These are phyloP conservation scores for Chironomus striatipennis DNA, from an alignment of 1,140 invertebrate genomes.

Conservation along the genomic window DNA sequence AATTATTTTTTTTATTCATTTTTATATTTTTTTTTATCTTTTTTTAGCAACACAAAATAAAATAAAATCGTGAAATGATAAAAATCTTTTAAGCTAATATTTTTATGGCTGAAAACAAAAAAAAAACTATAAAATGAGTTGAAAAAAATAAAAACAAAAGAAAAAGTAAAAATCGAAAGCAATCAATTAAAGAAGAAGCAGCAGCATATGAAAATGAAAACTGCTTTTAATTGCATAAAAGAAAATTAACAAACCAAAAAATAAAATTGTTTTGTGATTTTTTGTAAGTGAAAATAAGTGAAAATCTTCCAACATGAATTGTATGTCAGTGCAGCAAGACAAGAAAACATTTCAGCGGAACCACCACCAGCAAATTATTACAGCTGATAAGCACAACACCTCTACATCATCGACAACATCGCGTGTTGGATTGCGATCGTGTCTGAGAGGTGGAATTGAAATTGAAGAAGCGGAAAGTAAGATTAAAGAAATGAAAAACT, in stretches of 20 bases:
- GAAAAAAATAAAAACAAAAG: not conserved
- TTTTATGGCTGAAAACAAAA: not conserved
- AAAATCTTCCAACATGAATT: not conserved
- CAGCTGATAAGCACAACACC: not conserved
- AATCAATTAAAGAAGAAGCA: not conserved
- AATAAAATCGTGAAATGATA: not conserved
- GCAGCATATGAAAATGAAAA: not conserved
- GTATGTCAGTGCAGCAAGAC: constrained; percentile 15
- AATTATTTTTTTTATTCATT: no score
- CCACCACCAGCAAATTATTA: not conserved
- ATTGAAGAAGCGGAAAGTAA: constrained; percentile 23
- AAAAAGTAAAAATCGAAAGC: not conserved
- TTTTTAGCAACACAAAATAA: no score
- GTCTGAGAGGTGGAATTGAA: not conserved
- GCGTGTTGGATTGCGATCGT: constrained; percentile 15
- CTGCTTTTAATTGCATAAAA: not conserved
- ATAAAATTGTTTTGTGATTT: not conserved
- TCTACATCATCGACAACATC: not conserved
- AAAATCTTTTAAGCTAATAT: not conserved
- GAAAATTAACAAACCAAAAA: not conserved
- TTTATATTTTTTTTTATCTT: no score
- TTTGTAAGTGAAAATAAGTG: not conserved
- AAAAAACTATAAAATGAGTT: not conserved
- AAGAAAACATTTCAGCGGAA: not conserved
- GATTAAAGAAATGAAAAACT: not conserved